These are phyloP conservation scores for Loripinus fragilis DNA, from an alignment of 2,888 invertebrate genomes.

Conservation along the genomic window DNA sequence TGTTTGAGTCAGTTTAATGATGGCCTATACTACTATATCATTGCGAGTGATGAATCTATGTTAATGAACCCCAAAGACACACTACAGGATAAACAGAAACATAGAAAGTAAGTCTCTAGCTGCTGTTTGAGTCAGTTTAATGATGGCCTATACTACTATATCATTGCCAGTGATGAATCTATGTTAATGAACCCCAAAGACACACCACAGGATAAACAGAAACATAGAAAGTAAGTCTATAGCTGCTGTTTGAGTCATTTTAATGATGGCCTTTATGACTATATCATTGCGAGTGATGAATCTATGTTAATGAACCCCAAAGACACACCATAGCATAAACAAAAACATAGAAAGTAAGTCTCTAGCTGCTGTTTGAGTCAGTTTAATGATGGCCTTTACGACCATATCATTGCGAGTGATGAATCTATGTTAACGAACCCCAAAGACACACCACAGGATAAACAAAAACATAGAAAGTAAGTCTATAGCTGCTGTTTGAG, in stretches of 20 bases:
- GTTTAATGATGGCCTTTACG: too few species aligned
- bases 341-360: conserved; percentile 6
- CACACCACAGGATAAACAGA: conserved; percentile 12
- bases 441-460: too few species aligned
- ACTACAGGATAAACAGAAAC: conserved; percentile 9
- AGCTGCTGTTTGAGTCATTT: conserved; percentile 98
- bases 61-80: conserved; percentile 53
- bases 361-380: too few species aligned
- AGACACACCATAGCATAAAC: conserved; percentile 14
- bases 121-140: conserved; percentile 99
- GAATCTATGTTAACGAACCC: too few species aligned
- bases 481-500: conserved; percentile 86
- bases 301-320: conserved; percentile 77
- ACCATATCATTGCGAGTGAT: too few species aligned
- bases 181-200: conserved; percentile 55
- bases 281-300: conserved; percentile 99
- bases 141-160: conserved; percentile 94
- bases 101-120: conserved; percentile 87
- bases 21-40: conserved; percentile 96
- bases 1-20: conserved; percentile 98
- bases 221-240: conserved; percentile 86
- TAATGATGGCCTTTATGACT: conserved; percentile 95
- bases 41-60: conserved; percentile 95
- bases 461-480: too few species aligned
- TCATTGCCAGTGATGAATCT: conserved; percentile 97